phyloP scores from a whole-genome alignment of 2,888 invertebrate genomes.

The Orthonevra nobilis region DNA sequence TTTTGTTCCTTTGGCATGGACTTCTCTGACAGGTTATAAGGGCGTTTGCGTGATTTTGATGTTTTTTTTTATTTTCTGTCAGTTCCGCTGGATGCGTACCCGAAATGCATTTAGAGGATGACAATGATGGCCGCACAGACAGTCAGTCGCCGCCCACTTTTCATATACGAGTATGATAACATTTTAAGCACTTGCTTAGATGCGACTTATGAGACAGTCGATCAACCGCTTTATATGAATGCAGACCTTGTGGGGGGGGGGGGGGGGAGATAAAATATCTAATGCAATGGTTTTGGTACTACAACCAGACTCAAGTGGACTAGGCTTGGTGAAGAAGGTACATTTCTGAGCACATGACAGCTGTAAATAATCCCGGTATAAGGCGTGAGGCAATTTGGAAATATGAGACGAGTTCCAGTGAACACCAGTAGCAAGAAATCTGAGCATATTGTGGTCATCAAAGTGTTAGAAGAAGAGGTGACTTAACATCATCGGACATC shows the following conservation, averaged over 20 bases:
- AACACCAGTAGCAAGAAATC: conserved; percentile 54
- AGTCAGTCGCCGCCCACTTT: conserved; percentile 46
- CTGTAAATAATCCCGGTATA: too few species aligned
- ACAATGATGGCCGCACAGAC: too few species aligned
- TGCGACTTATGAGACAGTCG: too few species aligned
- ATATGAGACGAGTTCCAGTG: conserved; percentile 36
- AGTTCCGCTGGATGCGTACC: conserved; percentile 60
- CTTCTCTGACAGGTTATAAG: conserved; percentile 24
- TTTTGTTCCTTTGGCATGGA: conserved; percentile 31
- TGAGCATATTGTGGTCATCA: conserved; percentile 9
- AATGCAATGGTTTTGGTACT: too few species aligned
- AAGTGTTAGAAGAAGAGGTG: conserved; percentile 4
- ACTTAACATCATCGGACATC: conserved; percentile 33
- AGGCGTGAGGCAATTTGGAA: conserved; percentile 45
- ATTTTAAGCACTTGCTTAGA: too few species aligned
- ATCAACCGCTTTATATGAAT: too few species aligned
- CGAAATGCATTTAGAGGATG: too few species aligned
- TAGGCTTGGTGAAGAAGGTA: too few species aligned
- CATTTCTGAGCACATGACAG: too few species aligned
- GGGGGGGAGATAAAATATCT: too few species aligned
- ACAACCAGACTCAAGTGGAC: too few species aligned
- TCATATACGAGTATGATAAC: not conserved
- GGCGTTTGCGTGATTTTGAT: conserved; percentile 50
- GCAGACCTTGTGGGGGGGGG: too few species aligned
- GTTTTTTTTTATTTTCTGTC: conserved; percentile 36